Evolutionary conservation across 2,888 invertebrate species (phyloP), one percentile per base, ranked within the genome.

Genomic region (Ochlodes sylvanus): DNA sequence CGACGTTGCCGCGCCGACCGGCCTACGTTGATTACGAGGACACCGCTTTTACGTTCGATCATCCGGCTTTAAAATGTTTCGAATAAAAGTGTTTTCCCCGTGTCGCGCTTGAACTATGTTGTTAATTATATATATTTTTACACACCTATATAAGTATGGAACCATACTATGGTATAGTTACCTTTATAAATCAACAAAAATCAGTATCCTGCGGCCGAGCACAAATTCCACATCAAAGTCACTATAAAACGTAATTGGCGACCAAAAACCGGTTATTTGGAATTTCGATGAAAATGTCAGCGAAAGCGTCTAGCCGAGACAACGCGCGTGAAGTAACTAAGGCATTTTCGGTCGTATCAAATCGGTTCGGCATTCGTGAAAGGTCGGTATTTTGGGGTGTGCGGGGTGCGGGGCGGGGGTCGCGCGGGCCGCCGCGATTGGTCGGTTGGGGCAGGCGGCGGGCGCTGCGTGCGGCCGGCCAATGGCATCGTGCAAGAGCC

Each of bases 11-110:
- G 82, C 77, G 73, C 83, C 89, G 90, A 77, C 76, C 88, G 88
- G 90, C 91, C 92, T 92, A 93, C 92, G 92, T 92, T 92, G 89
- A 92, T 92, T 93, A 92, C 92, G 92, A 93, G 92, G 92, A 93
- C 92, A 92, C 89, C 88, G 91, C 90, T 92, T 92, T 92, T 92
- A 92, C 92, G 92, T 92, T 90, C 84, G 84, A 91, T 90, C 87
- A 89, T 88, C 86, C 90, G 88, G 85, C 81, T 83, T 79, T 80
- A 81, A 83, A 84, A 84, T 81, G 76, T 71, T 77, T 73, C 78
- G 81, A 79, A 88, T 79, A 77, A 74, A 77, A 75, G 69, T 74
- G 76, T 78, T 79, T 83, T 80, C 73, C 57, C 57, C 62, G 57
- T 27, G 41, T 41, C 61, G 56, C 14, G 41, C 68, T 47, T 27